Base-by-base conservation (phyloP, 2,113 vertebrate genomes). In the Tetrao urogallus region DNA sequence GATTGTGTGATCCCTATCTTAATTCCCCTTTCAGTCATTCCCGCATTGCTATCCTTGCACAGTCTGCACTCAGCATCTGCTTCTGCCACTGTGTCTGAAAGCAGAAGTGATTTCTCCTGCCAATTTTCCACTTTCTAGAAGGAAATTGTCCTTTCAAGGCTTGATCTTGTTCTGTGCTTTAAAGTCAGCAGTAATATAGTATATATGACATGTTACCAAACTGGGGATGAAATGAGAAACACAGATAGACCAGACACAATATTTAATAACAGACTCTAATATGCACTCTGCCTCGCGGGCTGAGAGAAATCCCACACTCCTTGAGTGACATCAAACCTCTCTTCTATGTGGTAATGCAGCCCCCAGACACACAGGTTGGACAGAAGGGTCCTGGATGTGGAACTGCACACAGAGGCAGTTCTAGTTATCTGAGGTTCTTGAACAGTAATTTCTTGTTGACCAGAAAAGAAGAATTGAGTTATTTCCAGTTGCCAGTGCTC, bases 91-190 rank as follows among this genome's bases (percentile, higher is more conserved):
- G 91, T 63, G 43, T 95, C 93, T 69, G 93, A 92, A 96, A 92
- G 96, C 82, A 95, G 61, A 75, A 96, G 93, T 93, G 88, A 95
- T 96, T 96, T 82, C 93, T 95, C 70, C 92, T 94, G 95, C 93
- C 96, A 96, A 90, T 94, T 95, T 95, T 92, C 95, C 66, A 77
- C 88, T 96, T 89, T 17, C 81, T 89, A 32, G 70, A 78, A 75
- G 85, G 79, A 86, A 82, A 72, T 56, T 47, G 80, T 45, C 73
- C 94, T 95, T 93, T 94, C 86, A 21, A 88, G 92, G 56, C 76
- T 93, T 83, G 90, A 86, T 96, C 92, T 96, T 43, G 76, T 95
- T 72, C 88, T 84, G 70, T 17, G 80, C 80, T 92, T 88, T 95
- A 86, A 94, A 95, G 90, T 85, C 82, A 83, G 94, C 83, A 70